Percentiles rank a stretch among this genome's conserved stretches.
phyloP scores from a whole-genome alignment of 2,797 vertebrate genomes.

The Vireo griseus region DNA sequence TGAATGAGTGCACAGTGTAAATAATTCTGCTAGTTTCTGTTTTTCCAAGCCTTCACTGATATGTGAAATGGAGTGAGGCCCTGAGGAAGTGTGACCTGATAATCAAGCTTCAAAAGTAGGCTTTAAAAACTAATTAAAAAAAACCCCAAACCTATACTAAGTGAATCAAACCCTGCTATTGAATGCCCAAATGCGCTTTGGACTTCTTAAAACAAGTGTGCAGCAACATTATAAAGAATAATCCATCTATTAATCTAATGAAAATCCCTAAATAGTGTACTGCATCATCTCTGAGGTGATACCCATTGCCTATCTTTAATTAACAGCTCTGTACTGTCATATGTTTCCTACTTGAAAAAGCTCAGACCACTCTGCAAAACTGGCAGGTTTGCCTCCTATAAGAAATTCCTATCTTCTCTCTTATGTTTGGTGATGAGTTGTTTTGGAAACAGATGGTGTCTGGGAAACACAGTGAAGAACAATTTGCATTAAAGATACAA shows the following conservation, averaged over 20 bases:
- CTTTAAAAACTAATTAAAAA: not conserved
- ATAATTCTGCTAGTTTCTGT: not conserved
- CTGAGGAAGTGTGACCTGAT: not conserved
- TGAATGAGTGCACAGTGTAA: not conserved
- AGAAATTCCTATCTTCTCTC: not conserved
- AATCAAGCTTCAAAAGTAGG: not conserved
- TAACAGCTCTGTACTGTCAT: not conserved
- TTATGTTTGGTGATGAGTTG: not conserved
- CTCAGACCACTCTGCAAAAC: not conserved
- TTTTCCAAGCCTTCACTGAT: not conserved
- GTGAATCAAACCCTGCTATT: not conserved
- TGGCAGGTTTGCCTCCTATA: not conserved
- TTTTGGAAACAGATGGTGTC: constrained; percentile 36
- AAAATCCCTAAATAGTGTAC: not conserved
- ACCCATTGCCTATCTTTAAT: not conserved
- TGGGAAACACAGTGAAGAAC: constrained; percentile 1
- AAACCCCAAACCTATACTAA: rapidly evolving
- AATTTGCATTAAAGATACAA: not conserved
- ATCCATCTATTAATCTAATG: not conserved
- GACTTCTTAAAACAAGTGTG: not conserved
- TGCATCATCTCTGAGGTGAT: not conserved
- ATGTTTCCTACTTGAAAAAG: not conserved
- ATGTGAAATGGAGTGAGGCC: not conserved
- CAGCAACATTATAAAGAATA: not conserved
- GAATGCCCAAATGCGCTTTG: not conserved